Evolutionary conservation across 2,797 vertebrate genomes (phyloP), one percentile per base, ranked within the genome.

Genomic region (Valencia hispanica): DNA sequence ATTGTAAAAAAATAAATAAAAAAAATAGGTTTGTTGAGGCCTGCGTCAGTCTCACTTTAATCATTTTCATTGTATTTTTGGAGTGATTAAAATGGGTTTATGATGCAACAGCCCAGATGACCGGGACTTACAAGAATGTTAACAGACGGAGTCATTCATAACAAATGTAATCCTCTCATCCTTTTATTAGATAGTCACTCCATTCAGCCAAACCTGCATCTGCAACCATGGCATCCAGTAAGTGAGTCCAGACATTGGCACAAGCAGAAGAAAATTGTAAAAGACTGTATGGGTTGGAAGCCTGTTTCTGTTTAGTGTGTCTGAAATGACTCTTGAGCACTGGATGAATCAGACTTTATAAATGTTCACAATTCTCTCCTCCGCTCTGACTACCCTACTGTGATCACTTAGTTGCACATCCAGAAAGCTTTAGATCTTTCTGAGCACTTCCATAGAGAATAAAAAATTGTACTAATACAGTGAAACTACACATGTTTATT

Each of bases 51-150:
- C 71, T 66, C 51, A 32, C 79, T 84, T 77, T 79, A 84, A 81
- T 82, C 77, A 72, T 86, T 85, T 43, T 84, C 22, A 39, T 78
- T 80, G 83, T 84, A 82, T 91, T 92, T 55, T 89, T 72, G 78
- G 72, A 85, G 87, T 89, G 91, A 94, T 93, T 92, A 89, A 92
- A 93, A 91, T 88, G 87, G 82, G 87, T 85, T 91, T 91, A 90
- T 93, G 93, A 93, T 92, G 91, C 90, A 93, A 93, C 81, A 69
- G 85, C 79, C 89, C 92, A 91, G 90, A 89, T 93, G 91, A 92
- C 74, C 85, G 65, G 89, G 87, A 91, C 88, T 94, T 91, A 92
- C 88, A 91, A 93, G 91, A 86, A 92, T 76, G 83, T 81, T 87
- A 93, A 85, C 91, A 92, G 91, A 92, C 79, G 83, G 86, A 84